Evolutionary conservation across 2,113 vertebrate genomes (phyloP).

Genomic region (Cryptoleucopteryx plumbea): DNA sequence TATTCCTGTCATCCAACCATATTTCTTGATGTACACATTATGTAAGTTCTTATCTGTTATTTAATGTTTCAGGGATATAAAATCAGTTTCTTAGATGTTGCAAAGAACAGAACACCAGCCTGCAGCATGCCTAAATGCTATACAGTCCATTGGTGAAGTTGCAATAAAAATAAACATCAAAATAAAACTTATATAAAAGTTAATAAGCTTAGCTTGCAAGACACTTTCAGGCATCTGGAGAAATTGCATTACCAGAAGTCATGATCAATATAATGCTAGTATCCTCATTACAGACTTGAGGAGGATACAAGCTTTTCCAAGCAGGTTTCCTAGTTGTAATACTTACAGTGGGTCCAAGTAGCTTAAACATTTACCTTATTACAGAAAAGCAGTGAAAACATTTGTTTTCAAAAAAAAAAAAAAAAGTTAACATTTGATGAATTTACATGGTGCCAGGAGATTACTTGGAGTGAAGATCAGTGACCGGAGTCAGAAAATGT

Average conservation of each 20-base stretch:
- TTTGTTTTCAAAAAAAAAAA: background rate
- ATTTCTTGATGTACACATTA: slow-evolving; percentile 44
- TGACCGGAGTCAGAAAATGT: background rate
- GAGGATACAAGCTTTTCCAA: slow-evolving; percentile 9
- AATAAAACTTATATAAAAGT: slow-evolving; percentile 51
- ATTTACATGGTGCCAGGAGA: background rate
- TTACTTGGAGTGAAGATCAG: background rate
- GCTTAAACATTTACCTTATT: background rate
- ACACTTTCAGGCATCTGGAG: slow-evolving; percentile 53
- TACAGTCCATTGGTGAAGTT: slow-evolving; percentile 10
- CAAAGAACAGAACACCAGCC: slow-evolving; percentile 40
- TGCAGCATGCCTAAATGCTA: slow-evolving; percentile 41
- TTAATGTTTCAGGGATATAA: slow-evolving; percentile 45
- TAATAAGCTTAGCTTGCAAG: slow-evolving; percentile 49
- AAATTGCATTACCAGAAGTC: slow-evolving; percentile 49
- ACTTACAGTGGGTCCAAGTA: accelerated
- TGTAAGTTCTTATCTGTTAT: slow-evolving; percentile 19
- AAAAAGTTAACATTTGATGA: background rate
- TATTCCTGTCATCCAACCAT: slow-evolving; percentile 8
- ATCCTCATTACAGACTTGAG: slow-evolving; percentile 16
- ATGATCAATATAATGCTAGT: slow-evolving; percentile 33
- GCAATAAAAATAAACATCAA: slow-evolving; percentile 45
- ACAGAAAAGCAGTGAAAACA: background rate
- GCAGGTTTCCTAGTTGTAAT: background rate
- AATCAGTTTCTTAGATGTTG: slow-evolving; percentile 36